Conservation (phyloP, 1,140 invertebrate species). For the Drosophila pandora region DNA sequence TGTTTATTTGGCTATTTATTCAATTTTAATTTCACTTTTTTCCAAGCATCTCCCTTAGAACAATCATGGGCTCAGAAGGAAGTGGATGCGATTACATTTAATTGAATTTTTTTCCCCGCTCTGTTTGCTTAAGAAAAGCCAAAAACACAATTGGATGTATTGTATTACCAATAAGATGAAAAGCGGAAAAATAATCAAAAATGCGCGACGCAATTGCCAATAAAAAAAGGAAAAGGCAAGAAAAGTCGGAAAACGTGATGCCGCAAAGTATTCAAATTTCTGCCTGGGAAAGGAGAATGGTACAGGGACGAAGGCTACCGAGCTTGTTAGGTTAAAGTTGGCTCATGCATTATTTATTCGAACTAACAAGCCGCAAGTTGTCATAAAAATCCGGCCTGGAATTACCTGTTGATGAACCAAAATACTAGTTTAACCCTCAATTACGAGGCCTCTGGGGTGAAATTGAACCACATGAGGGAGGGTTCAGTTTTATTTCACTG, state of each 20-base stretch:
- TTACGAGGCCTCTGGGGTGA: conserved; percentile 65
- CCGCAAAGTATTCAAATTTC: conserved; percentile 73
- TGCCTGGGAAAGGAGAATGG: conserved; percentile 1
- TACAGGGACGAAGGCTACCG: not conserved
- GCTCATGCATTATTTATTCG: conserved; percentile 70
- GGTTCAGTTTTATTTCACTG: not conserved
- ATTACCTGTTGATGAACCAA: conserved; percentile 75
- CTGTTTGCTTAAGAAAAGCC: conserved; percentile 43
- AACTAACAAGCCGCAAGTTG: conserved; percentile 74
- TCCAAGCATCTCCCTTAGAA: conserved; percentile 7
- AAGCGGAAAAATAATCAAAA: conserved; percentile 55
- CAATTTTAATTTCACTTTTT: conserved; percentile 64
- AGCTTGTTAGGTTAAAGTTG: conserved; percentile 17
- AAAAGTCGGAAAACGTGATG: conserved; percentile 70
- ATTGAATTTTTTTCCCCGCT: conserved; percentile 65
- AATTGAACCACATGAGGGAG: conserved; percentile 49
- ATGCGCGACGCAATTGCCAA: conserved; percentile 53
- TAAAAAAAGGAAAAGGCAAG: conserved; percentile 16
- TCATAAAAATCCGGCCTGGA: conserved; percentile 69
- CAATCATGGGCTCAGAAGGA: conserved; percentile 64
- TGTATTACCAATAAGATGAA: conserved; percentile 63
- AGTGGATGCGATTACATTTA: conserved; percentile 81
- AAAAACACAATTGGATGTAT: conserved; percentile 63
- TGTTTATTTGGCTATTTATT: conserved; percentile 81
- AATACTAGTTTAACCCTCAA: conserved; percentile 75